Conservation (phyloP, 2,113 vertebrate species). For the Phylloscopus trochilus region DNA sequence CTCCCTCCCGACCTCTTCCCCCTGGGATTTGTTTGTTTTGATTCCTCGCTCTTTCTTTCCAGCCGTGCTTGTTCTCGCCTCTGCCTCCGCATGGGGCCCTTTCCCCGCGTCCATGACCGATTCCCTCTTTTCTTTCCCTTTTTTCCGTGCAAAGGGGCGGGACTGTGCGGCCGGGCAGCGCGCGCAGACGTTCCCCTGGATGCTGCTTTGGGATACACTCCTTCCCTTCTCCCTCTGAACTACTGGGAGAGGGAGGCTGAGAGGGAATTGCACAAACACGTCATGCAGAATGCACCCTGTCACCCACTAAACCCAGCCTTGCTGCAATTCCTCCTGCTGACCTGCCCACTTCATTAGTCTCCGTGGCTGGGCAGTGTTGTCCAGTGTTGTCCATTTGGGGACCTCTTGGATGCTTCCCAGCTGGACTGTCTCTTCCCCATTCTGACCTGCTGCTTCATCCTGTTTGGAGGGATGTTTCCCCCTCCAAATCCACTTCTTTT, state of each 20-base stretch:
- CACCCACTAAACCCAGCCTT: background rate
- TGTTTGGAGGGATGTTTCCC: background rate
- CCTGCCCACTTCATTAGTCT: background rate
- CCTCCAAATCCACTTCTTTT: background rate
- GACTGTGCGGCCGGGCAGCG: accelerated
- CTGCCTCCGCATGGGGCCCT: background rate
- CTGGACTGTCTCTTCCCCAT: accelerated
- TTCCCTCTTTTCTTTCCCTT: background rate
- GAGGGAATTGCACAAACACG: background rate
- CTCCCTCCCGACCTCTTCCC: background rate
- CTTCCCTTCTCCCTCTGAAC: background rate
- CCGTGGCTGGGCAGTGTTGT: accelerated
- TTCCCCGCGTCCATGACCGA: background rate
- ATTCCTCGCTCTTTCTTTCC: background rate
- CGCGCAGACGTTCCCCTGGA: background rate
- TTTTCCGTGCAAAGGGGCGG: background rate
- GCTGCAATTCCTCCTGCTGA: background rate
- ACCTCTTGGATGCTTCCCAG: background rate
- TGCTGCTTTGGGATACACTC: background rate
- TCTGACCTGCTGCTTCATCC: background rate
- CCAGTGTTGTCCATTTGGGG: background rate
- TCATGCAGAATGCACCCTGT: accelerated
- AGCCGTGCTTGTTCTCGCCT: background rate
- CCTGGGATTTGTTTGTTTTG: constrained; percentile 25
- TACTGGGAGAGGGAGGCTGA: accelerated